phyloP scores from a whole-genome alignment of 2,888 invertebrate species.

The Mesodorylaimus sp. region DNA sequence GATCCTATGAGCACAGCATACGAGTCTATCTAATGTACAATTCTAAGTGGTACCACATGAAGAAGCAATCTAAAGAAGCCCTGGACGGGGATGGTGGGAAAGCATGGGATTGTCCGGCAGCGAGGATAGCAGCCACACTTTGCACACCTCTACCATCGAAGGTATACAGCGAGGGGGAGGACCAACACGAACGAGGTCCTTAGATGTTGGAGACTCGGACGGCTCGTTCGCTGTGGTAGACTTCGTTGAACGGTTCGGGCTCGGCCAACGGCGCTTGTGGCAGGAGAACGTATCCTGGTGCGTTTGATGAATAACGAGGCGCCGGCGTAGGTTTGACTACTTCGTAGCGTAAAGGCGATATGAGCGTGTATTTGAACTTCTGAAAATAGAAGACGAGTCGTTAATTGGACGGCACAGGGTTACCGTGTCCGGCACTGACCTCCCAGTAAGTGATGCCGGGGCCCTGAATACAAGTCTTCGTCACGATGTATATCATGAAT shows the following conservation, averaged over 20 bases:
- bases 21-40: no score
- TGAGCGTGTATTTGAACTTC: conserved; percentile 21
- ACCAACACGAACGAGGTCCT: neutral
- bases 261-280: conserved; percentile 17
- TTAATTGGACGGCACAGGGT: no score
- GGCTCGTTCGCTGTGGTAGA: conserved; percentile 6
- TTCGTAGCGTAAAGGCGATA: conserved; percentile 22
- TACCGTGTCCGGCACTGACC: no score
- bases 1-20: no score
- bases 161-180: no score
- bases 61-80: no score
- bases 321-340: conserved; percentile 14
- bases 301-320: conserved; percentile 16
- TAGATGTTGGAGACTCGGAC: conserved; percentile 12
- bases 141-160: no score
- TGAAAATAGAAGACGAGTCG: conserved; percentile 15
- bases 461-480: conserved; percentile 15
- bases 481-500: conserved; percentile 20
- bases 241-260: conserved; percentile 8
- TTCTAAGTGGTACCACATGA: no score
- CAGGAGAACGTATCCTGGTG: conserved; percentile 27
- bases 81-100: no score
- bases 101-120: no score
- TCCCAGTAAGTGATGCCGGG: conserved; percentile 6
- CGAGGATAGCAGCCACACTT: no score